These are phyloP conservation scores for Notechis scutatus DNA, from an alignment of 2,113 vertebrate genomes.

Conservation along the genomic window DNA sequence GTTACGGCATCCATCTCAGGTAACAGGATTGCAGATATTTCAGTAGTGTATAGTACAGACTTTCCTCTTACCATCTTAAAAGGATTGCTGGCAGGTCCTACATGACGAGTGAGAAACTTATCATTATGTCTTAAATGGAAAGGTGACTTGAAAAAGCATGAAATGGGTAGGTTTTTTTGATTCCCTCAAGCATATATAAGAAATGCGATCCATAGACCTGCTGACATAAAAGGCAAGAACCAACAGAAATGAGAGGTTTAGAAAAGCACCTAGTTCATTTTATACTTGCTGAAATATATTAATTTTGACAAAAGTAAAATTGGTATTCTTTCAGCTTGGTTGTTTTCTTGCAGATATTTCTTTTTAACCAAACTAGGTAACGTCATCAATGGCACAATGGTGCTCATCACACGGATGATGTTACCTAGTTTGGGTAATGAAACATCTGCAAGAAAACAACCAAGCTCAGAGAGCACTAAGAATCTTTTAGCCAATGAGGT, in stretches of 20 bases:
- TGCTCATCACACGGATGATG: too few relatives aligned
- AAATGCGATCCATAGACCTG: conserved; percentile 12
- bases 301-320: neutral
- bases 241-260: conserved; percentile 2
- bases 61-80: neutral
- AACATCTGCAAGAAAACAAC: neutral
- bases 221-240: conserved; percentile 14
- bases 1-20: neutral
- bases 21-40: neutral
- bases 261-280: conserved; percentile 15
- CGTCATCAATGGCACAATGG: too few relatives aligned
- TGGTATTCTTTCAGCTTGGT: too few relatives aligned
- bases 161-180: neutral
- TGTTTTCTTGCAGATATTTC: too few relatives aligned
- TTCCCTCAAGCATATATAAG: conserved; percentile 8
- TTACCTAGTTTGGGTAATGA: too few relatives aligned
- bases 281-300: conserved; percentile 14
- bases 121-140: conserved; percentile 26
- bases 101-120: neutral
- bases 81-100: neutral
- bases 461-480: neutral
- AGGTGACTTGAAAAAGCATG: neutral
- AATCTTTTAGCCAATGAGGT: neutral
- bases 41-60: neutral
- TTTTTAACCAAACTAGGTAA: too few relatives aligned